Percentiles rank a stretch among this genome's conserved stretches.
phyloP scores from a whole-genome alignment of 2,888 invertebrate genomes.

The Rhagonycha fulva region DNA sequence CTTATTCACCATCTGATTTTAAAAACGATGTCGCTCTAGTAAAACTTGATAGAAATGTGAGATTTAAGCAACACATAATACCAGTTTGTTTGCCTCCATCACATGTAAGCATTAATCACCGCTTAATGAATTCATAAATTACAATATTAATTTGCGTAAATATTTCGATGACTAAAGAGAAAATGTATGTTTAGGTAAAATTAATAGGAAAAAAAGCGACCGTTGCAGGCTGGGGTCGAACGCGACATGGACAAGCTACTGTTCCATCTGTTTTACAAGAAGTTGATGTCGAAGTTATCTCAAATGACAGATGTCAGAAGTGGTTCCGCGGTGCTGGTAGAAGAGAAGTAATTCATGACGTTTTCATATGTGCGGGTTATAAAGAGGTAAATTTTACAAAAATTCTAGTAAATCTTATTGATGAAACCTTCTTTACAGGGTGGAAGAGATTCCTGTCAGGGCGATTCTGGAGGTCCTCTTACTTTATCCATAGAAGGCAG shows the following conservation, averaged over 20 bases:
- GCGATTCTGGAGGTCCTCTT: constrained; percentile 86
- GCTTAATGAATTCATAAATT: background rate
- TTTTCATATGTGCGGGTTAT: constrained; percentile 91
- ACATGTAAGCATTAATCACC: constrained; percentile 50
- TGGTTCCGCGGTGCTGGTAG: constrained; percentile 92
- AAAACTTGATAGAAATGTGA: constrained; percentile 78
- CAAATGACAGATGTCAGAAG: constrained; percentile 87
- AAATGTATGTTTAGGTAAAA: constrained; percentile 59
- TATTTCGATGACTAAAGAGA: background rate
- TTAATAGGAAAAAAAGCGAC: constrained; percentile 87
- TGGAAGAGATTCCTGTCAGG: constrained; percentile 75
- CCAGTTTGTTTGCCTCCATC: constrained; percentile 88
- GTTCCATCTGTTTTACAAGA: constrained; percentile 86
- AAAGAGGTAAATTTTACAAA: constrained; percentile 71
- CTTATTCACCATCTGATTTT: constrained; percentile 90
- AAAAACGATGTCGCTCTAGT: constrained; percentile 87
- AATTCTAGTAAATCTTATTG: background rate
- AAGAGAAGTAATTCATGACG: constrained; percentile 90
- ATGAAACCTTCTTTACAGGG: constrained; percentile 55
- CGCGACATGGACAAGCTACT: constrained; percentile 84
- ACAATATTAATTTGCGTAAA: background rate
- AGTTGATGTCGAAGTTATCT: constrained; percentile 84
- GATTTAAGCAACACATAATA: constrained; percentile 89
- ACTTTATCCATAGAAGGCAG: constrained; percentile 84
- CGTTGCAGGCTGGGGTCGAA: constrained; percentile 92